Conservation (phyloP, 2,888 invertebrate genomes). For the Cylindroiulus punctatus region DNA sequence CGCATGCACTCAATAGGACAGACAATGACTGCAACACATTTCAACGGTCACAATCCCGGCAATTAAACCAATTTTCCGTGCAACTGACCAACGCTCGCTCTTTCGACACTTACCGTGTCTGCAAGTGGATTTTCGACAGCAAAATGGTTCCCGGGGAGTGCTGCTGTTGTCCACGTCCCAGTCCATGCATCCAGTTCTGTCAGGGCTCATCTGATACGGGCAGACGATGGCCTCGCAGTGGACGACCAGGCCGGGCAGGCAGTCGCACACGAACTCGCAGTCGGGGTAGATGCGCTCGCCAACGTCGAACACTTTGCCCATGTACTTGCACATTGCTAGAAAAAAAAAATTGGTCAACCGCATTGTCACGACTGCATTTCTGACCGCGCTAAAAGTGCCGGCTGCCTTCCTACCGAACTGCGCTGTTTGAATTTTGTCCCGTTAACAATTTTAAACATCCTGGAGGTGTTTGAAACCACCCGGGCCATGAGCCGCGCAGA, state of each 20-base stretch:
- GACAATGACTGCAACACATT: too few relatives aligned
- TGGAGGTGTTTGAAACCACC: neutral
- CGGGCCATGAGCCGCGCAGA: neutral
- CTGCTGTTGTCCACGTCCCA: slow-evolving; percentile 54
- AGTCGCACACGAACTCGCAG: slow-evolving; percentile 56
- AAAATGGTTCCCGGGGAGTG: slow-evolving; percentile 54
- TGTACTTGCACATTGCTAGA: slow-evolving; percentile 55
- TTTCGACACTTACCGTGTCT: slow-evolving; percentile 55
- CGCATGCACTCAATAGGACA: too few relatives aligned
- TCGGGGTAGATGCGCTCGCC: slow-evolving; percentile 56
- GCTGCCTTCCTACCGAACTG: too few relatives aligned
- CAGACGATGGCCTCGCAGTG: slow-evolving; percentile 56
- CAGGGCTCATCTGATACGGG: slow-evolving; percentile 53
- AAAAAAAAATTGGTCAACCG: neutral
- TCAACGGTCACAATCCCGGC: too few relatives aligned
- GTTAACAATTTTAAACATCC: neutral
- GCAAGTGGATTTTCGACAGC: slow-evolving; percentile 55
- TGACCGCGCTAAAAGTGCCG: too few relatives aligned
- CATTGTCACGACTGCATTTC: too few relatives aligned
- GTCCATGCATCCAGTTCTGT: slow-evolving; percentile 55
- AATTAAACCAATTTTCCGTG: too few relatives aligned
- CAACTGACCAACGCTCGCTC: too few relatives aligned
- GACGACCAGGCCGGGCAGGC: slow-evolving; percentile 48
- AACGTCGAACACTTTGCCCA: slow-evolving; percentile 55
- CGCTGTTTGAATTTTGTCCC: neutral